Conservation (phyloP, 2,888 invertebrate species). For the Lumbricus terrestris region DNA sequence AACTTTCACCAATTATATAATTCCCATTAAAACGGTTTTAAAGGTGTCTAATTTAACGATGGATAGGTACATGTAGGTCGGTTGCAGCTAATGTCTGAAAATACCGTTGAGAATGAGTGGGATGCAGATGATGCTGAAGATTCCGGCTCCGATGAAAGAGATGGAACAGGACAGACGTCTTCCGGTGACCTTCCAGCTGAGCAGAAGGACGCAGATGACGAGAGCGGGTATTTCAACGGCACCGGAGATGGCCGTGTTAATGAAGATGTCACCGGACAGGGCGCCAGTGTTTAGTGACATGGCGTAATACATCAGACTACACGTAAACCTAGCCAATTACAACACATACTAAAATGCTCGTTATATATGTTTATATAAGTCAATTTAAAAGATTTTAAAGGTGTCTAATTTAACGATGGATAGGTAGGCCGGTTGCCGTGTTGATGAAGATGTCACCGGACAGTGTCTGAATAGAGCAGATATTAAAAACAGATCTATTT, state of each 20-base stretch:
- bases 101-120: constrained; percentile 30
- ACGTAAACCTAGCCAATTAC: constrained; percentile 35
- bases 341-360: too few species aligned
- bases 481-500: too few species aligned
- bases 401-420: too few species aligned
- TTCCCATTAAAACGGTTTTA: too few species aligned
- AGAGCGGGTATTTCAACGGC: constrained; percentile 40
- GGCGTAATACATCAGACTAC: constrained; percentile 38
- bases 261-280: constrained; percentile 36
- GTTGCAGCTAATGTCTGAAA: neutral
- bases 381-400: too few species aligned
- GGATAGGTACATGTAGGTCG: neutral
- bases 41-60: too few species aligned
- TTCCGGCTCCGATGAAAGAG: constrained; percentile 32
- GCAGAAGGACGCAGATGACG: constrained; percentile 25
- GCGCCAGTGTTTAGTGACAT: constrained; percentile 35
- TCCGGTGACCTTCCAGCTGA: constrained; percentile 24
- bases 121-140: constrained; percentile 28
- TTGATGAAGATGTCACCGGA: constrained; percentile 38
- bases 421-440: constrained; percentile 21
- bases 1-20: too few species aligned
- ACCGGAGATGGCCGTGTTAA: constrained; percentile 37
- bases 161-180: constrained; percentile 24
- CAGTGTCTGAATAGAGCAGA: too few species aligned
- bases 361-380: too few species aligned